Base-by-base conservation (phyloP, 2,797 vertebrate genomes). In the Sus cebifrons region DNA sequence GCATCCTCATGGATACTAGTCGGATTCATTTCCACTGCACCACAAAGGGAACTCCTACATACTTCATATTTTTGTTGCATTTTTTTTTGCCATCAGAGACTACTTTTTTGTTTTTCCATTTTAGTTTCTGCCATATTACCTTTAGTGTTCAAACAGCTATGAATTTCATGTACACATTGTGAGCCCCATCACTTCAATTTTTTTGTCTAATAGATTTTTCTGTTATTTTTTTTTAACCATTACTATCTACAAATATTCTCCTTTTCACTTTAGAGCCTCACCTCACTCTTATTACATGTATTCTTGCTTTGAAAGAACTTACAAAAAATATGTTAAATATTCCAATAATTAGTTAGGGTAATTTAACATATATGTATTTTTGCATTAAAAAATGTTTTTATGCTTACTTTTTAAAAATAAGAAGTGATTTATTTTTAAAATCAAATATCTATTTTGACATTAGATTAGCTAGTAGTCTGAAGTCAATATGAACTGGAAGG, bases 251-350 rank as follows among this genome's bases (percentile, higher is more conserved):
- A 95, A 73, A 32, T n/a, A 67, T 25, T 93, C 64, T 27, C 73
- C 16, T 74, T 91, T 70, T 67, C 64, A 54, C 32, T 84, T 67
- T 65, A 84, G 54, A 89, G 11, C 3, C 20, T 92, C 13, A 25
- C 10, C n/a, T 82, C 29, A 52, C 56, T 89, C 60, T n/a, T 75
- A 58, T 10, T 49, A 62, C 49, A 36, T 2, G 1, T 18, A 64
- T 82, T 68, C 73, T 13, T 60, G 40, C 83, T 78, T 58, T 88
- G 29, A 75, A 20, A 90, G 78, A 78, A 94, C 78, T 77, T 89
- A 58, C 1, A 62, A 85, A 94, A 58, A 49, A 36, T 23, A 32
- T 44, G 9, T 58, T 90, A 95, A 75, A 67, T 25, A 29, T 29
- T 1, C 21, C 56, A 54, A 78, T 6, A 49, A 49, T 49, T 49